These are phyloP conservation scores for Aphelinus atriplicis DNA, from an alignment of 1,140 invertebrate species.

Conservation along the genomic window DNA sequence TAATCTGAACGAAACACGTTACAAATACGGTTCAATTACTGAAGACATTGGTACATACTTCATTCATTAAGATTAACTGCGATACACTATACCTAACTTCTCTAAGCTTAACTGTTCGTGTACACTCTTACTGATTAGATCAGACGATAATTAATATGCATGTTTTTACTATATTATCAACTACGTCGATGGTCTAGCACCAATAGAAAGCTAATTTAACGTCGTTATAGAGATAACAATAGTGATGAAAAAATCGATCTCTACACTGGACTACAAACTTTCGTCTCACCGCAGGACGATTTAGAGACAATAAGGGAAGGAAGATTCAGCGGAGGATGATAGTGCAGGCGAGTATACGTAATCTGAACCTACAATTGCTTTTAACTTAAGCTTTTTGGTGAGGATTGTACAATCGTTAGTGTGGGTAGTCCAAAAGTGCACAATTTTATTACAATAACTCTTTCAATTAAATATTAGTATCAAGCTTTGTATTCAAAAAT, in stretches of 20 bases:
- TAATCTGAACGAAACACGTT: slow-evolving; percentile 6
- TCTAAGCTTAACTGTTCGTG: slow-evolving; percentile 33
- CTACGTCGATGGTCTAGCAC: slow-evolving; percentile 10
- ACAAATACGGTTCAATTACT: slow-evolving; percentile 18
- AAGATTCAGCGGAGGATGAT: neutral
- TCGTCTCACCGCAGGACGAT: slow-evolving; percentile 40
- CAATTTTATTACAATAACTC: neutral
- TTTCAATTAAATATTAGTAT: neutral
- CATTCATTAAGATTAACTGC: slow-evolving; percentile 12
- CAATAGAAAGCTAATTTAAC: slow-evolving; percentile 16
- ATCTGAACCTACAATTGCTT: slow-evolving; percentile 17
- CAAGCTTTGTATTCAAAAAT: slow-evolving; percentile 3
- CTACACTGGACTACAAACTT: slow-evolving; percentile 29
- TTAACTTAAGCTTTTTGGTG: neutral
- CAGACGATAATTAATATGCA: too few species aligned
- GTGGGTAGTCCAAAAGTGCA: neutral
- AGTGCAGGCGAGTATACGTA: neutral
- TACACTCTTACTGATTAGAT: slow-evolving; percentile 17
- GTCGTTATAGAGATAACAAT: slow-evolving; percentile 3
- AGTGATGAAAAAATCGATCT: slow-evolving; percentile 5
- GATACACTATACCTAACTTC: slow-evolving; percentile 24
- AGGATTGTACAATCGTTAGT: too few species aligned
- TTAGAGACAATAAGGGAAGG: slow-evolving; percentile 32
- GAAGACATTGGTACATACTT: slow-evolving; percentile 19
- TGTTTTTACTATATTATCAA: neutral